Conservation (phyloP, 1,140 invertebrate genomes). For the Drosophila novamexicana region DNA sequence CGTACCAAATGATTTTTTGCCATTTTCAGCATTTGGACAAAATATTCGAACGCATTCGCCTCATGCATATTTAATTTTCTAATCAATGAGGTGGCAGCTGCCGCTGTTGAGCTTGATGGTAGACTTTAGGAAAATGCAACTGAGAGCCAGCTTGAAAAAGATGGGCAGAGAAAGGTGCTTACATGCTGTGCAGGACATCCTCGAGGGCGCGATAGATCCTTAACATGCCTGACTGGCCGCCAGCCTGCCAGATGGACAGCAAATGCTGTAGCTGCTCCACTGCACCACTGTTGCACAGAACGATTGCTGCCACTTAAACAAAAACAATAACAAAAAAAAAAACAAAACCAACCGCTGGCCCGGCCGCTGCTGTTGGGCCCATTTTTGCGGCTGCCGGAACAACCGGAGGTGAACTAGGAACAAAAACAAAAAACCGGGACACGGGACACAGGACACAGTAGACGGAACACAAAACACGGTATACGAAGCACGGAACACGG, state of each 20-base stretch:
- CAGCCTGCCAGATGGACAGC: conserved; percentile 6
- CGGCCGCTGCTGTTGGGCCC: neutral
- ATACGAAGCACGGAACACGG: too few relatives aligned
- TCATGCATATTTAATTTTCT: conserved; percentile 53
- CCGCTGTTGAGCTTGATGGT: neutral
- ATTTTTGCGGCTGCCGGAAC: neutral
- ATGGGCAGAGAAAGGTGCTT: conserved; percentile 40
- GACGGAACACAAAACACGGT: too few relatives aligned
- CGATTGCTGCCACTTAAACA: conserved; percentile 42
- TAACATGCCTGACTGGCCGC: neutral
- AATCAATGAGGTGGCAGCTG: conserved; percentile 17
- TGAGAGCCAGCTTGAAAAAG: neutral
- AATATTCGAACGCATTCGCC: conserved; percentile 12
- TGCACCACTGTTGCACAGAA: conserved; percentile 31
- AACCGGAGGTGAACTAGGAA: neutral
- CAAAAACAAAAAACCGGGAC: neutral
- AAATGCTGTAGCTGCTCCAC: conserved; percentile 14
- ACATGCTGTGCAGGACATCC: conserved; percentile 75
- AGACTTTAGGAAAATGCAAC: neutral
- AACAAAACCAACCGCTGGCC: conserved; percentile 16
- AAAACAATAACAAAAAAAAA: conserved; percentile 36
- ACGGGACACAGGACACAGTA: neutral
- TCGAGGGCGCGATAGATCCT: conserved; percentile 61
- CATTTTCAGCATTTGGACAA: conserved; percentile 6
- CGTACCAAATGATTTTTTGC: conserved; percentile 68